phyloP scores from a whole-genome alignment of 1,140 invertebrate species.

The Thaumetopoea pityocampa region DNA sequence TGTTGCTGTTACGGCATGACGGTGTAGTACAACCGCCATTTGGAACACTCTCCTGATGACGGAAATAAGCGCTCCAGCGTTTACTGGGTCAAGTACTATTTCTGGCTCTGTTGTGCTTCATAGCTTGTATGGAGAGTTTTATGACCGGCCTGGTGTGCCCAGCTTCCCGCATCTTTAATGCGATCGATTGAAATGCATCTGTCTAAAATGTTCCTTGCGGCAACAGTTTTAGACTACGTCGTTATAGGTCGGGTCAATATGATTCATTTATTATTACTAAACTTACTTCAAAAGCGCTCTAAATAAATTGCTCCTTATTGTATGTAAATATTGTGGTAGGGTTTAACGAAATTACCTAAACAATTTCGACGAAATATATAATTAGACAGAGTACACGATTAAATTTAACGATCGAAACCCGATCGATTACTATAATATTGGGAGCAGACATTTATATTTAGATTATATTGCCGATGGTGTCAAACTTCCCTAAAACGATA shows the following conservation, averaged over 20 bases:
- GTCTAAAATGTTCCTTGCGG: constrained; percentile 4
- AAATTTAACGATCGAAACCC: constrained; percentile 12
- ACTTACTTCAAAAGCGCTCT: no score
- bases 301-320: no score
- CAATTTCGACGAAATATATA: no score
- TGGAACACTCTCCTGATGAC: constrained; percentile 53
- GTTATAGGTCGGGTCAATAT: neutral
- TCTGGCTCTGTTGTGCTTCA: constrained; percentile 57
- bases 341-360: no score
- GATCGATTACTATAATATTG: constrained; percentile 24
- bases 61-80: constrained; percentile 71
- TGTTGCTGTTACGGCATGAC: no score
- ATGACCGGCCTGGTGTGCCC: constrained; percentile 36
- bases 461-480: constrained; percentile 49
- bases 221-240: constrained; percentile 5
- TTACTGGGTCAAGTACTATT: constrained; percentile 71
- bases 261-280: no score
- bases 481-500: constrained; percentile 58
- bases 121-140: constrained; percentile 52
- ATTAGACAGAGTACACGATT: neutral
- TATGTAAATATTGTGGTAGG: constrained; percentile 14
- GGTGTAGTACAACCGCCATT: constrained; percentile 23
- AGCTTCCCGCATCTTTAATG: constrained; percentile 32
- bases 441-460: constrained; percentile 50
- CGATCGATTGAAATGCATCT: constrained; percentile 21